A percentile compares a stretch with the other conserved stretches of the same genome.
Conservation (phyloP, 2,113 vertebrate species). For the Tupaia chinensis region DNA sequence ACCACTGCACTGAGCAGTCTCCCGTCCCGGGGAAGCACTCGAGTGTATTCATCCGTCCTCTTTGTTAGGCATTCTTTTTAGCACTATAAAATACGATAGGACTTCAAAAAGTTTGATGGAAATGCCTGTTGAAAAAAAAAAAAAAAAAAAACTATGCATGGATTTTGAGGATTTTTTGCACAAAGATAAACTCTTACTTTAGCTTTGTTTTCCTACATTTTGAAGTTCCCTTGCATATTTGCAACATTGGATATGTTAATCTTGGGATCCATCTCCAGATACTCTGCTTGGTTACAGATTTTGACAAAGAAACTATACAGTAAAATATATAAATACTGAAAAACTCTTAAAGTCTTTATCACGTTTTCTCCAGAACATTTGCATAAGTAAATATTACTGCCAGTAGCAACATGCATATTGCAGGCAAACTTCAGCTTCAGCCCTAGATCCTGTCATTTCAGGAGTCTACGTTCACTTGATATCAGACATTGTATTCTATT, state of each 20-base stretch:
- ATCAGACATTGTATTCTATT: neutral
- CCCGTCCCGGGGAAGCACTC: neutral
- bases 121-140: no score
- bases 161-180: no score
- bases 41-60: neutral
- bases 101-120: no score
- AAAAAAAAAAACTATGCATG: no score
- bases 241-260: neutral
- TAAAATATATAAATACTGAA: neutral
- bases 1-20: neutral
- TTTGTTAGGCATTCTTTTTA: neutral
- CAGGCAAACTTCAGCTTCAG: neutral
- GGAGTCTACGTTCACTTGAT: neutral
- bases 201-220: no score
- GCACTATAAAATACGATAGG: neutral
- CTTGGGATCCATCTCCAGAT: neutral
- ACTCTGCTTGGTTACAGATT: neutral
- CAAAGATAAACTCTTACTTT: no score
- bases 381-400: neutral
- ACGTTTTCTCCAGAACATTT: neutral
- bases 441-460: neutral
- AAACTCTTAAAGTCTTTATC: constrained; percentile 10
- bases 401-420: neutral
- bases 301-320: constrained; percentile 6
- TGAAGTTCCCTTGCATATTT: neutral